These are phyloP conservation scores for Delphinapterus leucas DNA, from an alignment of 2,113 vertebrate genomes.

Conservation along the genomic window DNA sequence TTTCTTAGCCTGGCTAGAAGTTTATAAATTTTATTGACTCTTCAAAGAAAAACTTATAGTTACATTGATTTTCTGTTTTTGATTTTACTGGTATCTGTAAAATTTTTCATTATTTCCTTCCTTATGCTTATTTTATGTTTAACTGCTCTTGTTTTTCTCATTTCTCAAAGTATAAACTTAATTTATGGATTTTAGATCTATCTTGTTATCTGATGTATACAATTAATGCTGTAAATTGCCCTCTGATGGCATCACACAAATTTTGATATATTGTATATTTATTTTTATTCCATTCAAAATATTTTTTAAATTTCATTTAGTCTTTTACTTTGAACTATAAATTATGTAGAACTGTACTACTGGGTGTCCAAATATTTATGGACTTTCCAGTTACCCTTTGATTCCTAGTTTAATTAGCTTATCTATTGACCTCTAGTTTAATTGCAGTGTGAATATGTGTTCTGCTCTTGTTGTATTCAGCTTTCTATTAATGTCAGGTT, in stretches of 20 bases:
- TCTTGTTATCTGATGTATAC: neutral
- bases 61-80: neutral
- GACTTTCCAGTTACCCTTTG: neutral
- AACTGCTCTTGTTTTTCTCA: neutral
- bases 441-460: neutral
- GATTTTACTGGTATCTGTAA: neutral
- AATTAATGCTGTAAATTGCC: neutral
- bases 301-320: neutral
- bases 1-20: neutral
- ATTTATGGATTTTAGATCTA: neutral
- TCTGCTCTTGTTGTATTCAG: neutral
- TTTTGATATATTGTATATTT: neutral
- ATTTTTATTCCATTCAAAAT: neutral
- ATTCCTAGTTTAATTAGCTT: neutral
- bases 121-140: neutral
- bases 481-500: neutral
- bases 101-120: neutral
- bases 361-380: neutral
- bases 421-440: neutral
- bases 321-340: neutral
- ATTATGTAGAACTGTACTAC: neutral
- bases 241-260: neutral
- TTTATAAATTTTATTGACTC: neutral
- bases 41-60: neutral
- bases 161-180: neutral